These are phyloP conservation scores for Bubo bubo DNA, from an alignment of 2,113 vertebrate genomes.

Conservation along the genomic window DNA sequence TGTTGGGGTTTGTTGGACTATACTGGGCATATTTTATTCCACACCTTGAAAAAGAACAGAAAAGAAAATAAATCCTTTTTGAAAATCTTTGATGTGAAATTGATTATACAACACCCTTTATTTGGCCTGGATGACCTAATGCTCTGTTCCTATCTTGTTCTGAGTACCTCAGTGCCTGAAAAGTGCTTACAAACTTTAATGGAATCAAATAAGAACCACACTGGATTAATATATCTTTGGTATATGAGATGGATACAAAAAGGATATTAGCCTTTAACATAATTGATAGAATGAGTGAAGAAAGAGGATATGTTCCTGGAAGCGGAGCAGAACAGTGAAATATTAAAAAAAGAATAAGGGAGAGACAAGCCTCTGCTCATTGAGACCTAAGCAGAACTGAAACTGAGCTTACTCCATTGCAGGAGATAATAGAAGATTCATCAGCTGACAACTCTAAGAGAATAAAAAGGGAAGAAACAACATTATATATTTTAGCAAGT, in stretches of 20 bases:
- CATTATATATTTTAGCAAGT: neutral
- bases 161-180: neutral
- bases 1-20: neutral
- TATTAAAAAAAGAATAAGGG: neutral
- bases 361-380: neutral
- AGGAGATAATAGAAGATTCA: neutral
- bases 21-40: neutral
- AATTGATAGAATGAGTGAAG: neutral
- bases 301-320: neutral
- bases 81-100: neutral
- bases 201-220: fast-evolving
- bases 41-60: fast-evolving
- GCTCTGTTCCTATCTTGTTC: neutral
- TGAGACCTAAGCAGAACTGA: neutral
- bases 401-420: neutral
- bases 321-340: neutral
- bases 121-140: neutral
- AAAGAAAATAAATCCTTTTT: neutral
- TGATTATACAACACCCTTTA: neutral
- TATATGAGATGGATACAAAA: neutral
- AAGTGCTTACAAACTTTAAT: neutral
- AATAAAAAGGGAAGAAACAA: neutral
- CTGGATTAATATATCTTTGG: neutral
- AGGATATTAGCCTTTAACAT: neutral
- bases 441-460: neutral